A percentile compares a stretch with the other conserved stretches of the same genome.
phyloP scores from a whole-genome alignment of 2,797 vertebrate genomes.

The Parauchenoglanis ngamensis region DNA sequence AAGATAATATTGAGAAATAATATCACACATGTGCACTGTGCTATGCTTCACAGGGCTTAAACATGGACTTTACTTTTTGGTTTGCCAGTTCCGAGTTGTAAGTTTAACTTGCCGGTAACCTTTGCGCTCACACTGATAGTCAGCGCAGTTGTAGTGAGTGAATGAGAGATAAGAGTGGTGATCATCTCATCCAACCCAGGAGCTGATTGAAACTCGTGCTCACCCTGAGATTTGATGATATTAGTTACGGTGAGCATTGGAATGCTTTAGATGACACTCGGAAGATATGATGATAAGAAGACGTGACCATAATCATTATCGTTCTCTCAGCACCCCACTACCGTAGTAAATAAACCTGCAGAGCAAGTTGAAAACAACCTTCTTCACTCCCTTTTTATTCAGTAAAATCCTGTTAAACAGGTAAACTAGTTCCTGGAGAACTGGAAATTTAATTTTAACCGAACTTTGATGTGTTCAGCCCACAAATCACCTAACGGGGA shows the following conservation, averaged over 20 bases:
- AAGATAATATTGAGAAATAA: neutral
- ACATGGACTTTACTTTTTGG: neutral
- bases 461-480: neutral
- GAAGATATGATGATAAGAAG: neutral
- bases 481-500: too few species aligned
- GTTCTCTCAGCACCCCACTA: neutral
- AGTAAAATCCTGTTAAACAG: slow-evolving; percentile 26
- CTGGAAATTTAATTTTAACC: neutral
- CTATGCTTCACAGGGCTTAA: too few species aligned
- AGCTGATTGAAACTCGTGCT: neutral
- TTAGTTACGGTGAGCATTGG: neutral
- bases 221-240: neutral
- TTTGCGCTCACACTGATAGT: slow-evolving; percentile 26
- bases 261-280: neutral
- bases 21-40: neutral
- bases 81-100: neutral
- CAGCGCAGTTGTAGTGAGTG: neutral
- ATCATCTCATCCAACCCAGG: neutral
- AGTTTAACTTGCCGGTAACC: neutral
- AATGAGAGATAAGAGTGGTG: neutral
- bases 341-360: slow-evolving; percentile 18
- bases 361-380: slow-evolving; percentile 1
- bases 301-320: neutral
- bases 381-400: neutral
- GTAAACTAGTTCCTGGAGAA: slow-evolving; percentile 13